Evolutionary conservation across 2,113 vertebrate species (phyloP).

Genomic region (Rhadina sibilatrix): DNA sequence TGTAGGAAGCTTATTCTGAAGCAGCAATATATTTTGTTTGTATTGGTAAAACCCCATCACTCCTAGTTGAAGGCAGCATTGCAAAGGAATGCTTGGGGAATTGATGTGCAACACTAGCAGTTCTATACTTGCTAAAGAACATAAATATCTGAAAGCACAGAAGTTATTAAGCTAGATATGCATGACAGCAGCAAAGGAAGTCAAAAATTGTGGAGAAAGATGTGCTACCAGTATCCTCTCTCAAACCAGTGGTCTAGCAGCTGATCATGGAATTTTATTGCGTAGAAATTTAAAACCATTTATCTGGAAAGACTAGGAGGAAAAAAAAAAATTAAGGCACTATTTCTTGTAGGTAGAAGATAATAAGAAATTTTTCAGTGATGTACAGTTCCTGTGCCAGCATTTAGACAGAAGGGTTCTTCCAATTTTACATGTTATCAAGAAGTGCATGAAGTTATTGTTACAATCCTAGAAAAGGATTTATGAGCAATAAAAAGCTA

Average conservation of each 20-base stretch:
- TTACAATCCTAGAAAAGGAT: background rate
- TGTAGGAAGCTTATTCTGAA: background rate
- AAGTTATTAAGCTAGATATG: background rate
- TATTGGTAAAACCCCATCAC: background rate
- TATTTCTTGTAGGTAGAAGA: background rate
- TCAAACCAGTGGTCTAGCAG: background rate
- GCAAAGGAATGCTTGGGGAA: background rate
- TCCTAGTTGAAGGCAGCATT: background rate
- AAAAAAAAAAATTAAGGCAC: background rate
- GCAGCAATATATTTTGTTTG: background rate
- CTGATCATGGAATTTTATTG: background rate
- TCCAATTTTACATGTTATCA: background rate
- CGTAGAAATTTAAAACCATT: background rate
- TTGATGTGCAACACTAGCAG: background rate
- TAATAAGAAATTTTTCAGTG: background rate
- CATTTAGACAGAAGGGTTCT: background rate
- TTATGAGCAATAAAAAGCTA: background rate
- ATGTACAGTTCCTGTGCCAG: background rate
- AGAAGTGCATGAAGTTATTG: background rate
- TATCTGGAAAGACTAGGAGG: background rate
- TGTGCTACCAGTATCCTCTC: background rate
- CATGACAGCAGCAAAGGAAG: background rate
- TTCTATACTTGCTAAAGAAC: background rate
- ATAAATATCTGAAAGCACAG: background rate
- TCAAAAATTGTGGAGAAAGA: background rate